These are phyloP conservation scores for Otocyon megalotis DNA, from an alignment of 2,113 vertebrate species.

Conservation along the genomic window DNA sequence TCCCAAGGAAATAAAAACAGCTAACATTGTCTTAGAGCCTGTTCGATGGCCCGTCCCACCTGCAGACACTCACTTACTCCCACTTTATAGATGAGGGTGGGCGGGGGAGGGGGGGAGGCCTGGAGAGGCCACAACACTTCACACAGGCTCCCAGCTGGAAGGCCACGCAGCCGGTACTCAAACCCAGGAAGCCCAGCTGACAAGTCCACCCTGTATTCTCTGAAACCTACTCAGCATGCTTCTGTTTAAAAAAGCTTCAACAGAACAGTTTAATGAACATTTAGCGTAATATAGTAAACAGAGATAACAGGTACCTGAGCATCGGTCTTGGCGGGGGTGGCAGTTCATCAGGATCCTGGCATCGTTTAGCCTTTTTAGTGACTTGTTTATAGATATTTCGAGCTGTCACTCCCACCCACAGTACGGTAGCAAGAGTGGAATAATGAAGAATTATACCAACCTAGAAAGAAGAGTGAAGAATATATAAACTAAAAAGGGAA, in stretches of 20 bases:
- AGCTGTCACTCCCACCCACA: conserved; percentile 97
- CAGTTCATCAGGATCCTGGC: conserved; percentile 96
- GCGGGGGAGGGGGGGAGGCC: not conserved
- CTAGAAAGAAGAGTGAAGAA: conserved; percentile 83
- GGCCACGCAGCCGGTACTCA: accelerated
- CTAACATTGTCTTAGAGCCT: not conserved
- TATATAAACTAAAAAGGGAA: not conserved
- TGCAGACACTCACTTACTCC: not conserved
- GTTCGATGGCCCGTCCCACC: accelerated
- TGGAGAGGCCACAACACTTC: not conserved
- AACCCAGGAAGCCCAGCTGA: not conserved
- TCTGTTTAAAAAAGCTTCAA: not conserved
- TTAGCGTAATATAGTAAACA: accelerated
- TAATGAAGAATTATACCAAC: conserved; percentile 98
- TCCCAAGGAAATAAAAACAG: not conserved
- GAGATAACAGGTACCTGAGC: conserved; percentile 91
- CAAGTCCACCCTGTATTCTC: not conserved
- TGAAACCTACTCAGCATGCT: not conserved
- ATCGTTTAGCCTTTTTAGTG: conserved; percentile 95
- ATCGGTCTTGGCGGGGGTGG: conserved; percentile 96
- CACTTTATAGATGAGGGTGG: not conserved
- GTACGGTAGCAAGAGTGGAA: conserved; percentile 95
- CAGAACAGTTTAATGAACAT: not conserved
- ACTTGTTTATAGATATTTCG: conserved; percentile 99
- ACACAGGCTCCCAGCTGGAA: accelerated